These are phyloP conservation scores for Bursaphelenchus mucronatus DNA, from an alignment of 1,140 invertebrate genomes.

Conservation along the genomic window DNA sequence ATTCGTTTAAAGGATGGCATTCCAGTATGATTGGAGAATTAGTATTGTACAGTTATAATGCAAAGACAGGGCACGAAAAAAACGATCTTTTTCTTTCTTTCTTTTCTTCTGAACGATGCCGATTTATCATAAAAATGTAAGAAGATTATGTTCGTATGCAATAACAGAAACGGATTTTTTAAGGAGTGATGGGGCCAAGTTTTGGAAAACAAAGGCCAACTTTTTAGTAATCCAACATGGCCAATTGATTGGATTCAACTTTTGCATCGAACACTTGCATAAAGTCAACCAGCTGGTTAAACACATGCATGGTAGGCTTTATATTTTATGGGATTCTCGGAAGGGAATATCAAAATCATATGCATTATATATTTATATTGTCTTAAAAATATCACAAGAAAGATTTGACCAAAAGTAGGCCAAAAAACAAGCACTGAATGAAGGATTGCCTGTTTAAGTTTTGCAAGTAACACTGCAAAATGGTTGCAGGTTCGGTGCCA, in stretches of 20 bases:
- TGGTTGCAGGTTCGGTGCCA: no score
- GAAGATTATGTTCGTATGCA: background rate
- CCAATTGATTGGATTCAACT: slow-evolving; percentile 12
- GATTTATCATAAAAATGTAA: slow-evolving; percentile 17
- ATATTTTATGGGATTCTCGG: no score
- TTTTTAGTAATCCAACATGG: slow-evolving; percentile 15
- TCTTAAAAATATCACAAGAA: no score
- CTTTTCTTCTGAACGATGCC: slow-evolving; percentile 20
- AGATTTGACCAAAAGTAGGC: no score
- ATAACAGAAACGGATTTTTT: background rate
- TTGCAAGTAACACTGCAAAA: no score
- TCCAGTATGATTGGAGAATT: slow-evolving; percentile 4
- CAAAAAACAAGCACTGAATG: no score
- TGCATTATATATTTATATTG: no score
- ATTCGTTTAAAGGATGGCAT: slow-evolving; percentile 6
- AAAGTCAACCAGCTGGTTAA: background rate
- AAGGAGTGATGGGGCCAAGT: slow-evolving; percentile 14
- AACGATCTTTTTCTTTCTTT: slow-evolving; percentile 19
- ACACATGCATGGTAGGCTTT: slow-evolving; percentile 11
- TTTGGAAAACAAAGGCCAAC: slow-evolving; percentile 9
- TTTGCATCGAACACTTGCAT: slow-evolving; percentile 11
- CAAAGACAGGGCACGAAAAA: slow-evolving; percentile 1
- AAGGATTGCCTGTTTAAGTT: no score
- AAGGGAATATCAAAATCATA: no score
- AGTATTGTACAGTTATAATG: slow-evolving; percentile 2